Evolutionary conservation across 2,888 invertebrate species (phyloP).

Genomic region (Hirtodrosophila confusa): DNA sequence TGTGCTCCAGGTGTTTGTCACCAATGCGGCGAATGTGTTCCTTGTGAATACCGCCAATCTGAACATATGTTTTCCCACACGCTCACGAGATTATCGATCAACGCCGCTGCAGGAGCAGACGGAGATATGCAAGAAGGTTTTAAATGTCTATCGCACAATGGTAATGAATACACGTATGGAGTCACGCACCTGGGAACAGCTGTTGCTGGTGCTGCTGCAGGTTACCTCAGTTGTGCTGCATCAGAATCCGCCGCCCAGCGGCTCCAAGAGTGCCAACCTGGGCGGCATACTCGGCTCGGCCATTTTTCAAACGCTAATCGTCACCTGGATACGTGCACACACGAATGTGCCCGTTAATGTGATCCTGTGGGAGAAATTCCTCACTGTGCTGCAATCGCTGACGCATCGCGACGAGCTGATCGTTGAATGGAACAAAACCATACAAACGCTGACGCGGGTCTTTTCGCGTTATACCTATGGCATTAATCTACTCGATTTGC

Average conservation of each 20-base stretch:
- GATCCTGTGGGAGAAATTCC: constrained; percentile 96
- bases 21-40: constrained; percentile 97
- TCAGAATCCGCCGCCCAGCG: constrained; percentile 88
- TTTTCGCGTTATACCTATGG: constrained; percentile 97
- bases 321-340: constrained; percentile 99
- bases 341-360: constrained; percentile 95
- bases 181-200: constrained; percentile 95
- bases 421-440: constrained; percentile 99
- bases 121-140: constrained; percentile 96
- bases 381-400: constrained; percentile 92
- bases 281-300: constrained; percentile 93
- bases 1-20: constrained; percentile 89
- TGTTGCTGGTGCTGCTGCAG: constrained; percentile 93
- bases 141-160: constrained; percentile 98
- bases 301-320: constrained; percentile 96
- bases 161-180: constrained; percentile 98
- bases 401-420: constrained; percentile 98
- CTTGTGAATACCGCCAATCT: constrained; percentile 86
- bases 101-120: constrained; percentile 95
- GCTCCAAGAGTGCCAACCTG: constrained; percentile 88
- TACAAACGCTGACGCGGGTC: constrained; percentile 97
- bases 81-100: constrained; percentile 86
- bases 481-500: constrained; percentile 94
- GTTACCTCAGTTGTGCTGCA: constrained; percentile 95
- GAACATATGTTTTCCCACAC: constrained; percentile 86